These are phyloP conservation scores for Trialeurodes vaporariorum DNA, from an alignment of 1,140 invertebrate species.

Conservation along the genomic window DNA sequence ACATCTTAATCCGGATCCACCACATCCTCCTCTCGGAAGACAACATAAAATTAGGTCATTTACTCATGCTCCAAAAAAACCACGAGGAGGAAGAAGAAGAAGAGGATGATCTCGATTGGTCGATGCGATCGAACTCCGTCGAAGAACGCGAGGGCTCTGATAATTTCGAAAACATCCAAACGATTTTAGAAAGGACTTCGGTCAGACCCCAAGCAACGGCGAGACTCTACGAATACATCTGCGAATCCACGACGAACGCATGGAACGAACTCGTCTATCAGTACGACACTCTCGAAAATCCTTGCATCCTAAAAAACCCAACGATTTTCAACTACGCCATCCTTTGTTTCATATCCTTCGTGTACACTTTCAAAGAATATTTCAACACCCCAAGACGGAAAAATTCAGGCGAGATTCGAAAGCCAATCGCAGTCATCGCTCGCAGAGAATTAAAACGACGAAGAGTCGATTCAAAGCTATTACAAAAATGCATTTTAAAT, in stretches of 20 bases:
- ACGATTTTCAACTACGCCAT: constrained; percentile 47
- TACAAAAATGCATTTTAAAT: constrained; percentile 14
- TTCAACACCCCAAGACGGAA: constrained; percentile 25
- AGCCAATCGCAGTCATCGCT: not conserved
- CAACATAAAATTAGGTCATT: constrained; percentile 54
- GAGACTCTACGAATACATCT: constrained; percentile 48
- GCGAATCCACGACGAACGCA: constrained; percentile 51
- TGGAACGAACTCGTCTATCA: constrained; percentile 69
- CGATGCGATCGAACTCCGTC: no score
- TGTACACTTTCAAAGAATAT: constrained; percentile 45
- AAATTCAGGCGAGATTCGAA: not conserved
- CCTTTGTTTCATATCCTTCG: constrained; percentile 43
- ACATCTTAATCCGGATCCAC: constrained; percentile 60
- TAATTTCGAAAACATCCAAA: constrained; percentile 15
- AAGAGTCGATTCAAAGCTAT: constrained; percentile 17
- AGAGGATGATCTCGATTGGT: not conserved
- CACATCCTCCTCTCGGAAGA: constrained; percentile 59
- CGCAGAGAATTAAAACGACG: constrained; percentile 28
- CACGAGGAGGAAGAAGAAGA: constrained; percentile 23
- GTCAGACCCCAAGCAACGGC: constrained; percentile 47
- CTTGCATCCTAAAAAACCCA: constrained; percentile 46
- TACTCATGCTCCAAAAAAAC: constrained; percentile 48
- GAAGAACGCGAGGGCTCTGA: constrained; percentile 21
- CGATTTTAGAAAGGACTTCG: constrained; percentile 14
- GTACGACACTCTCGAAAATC: constrained; percentile 61